These are phyloP conservation scores for Chelonus insularis DNA, from an alignment of 1,140 invertebrate species.

Conservation along the genomic window DNA sequence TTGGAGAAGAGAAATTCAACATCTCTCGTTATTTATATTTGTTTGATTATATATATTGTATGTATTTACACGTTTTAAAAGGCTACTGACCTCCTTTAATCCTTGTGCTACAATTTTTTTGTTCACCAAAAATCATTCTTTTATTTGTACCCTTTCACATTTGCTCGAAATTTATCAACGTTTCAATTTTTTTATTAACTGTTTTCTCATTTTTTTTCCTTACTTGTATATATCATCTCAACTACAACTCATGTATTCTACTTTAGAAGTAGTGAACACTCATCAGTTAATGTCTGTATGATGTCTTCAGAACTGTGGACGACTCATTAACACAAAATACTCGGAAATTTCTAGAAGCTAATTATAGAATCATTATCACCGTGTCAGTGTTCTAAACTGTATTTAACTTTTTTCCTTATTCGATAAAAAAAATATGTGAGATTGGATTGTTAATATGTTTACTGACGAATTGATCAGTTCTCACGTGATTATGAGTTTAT, in stretches of 20 bases:
- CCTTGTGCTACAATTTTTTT: conserved; percentile 7
- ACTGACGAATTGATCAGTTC: too few species aligned
- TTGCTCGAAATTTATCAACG: conserved; percentile 16
- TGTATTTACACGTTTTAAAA: not conserved
- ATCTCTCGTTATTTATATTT: not conserved
- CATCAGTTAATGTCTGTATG: conserved; percentile 27
- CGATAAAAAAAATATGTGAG: too few species aligned
- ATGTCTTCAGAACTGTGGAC: conserved; percentile 13
- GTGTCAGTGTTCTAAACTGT: not conserved
- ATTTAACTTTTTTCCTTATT: conserved; percentile 3
- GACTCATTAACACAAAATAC: conserved; percentile 22
- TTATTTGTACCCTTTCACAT: conserved; percentile 14
- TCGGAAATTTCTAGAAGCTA: conserved; percentile 23
- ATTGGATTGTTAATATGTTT: too few species aligned
- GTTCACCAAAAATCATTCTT: not conserved
- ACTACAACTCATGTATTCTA: not conserved
- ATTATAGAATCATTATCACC: conserved; percentile 22
- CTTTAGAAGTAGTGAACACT: not conserved
- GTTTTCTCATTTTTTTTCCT: conserved; percentile 17
- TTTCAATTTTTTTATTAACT: conserved; percentile 12
- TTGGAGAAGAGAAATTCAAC: conserved; percentile 15
- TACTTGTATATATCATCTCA: not conserved
- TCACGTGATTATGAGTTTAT: too few species aligned
- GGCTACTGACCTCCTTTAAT: conserved; percentile 8
- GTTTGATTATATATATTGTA: not conserved